These are phyloP conservation scores for Drosophila punjabiensis DNA, from an alignment of 1,140 invertebrate genomes.

Conservation along the genomic window DNA sequence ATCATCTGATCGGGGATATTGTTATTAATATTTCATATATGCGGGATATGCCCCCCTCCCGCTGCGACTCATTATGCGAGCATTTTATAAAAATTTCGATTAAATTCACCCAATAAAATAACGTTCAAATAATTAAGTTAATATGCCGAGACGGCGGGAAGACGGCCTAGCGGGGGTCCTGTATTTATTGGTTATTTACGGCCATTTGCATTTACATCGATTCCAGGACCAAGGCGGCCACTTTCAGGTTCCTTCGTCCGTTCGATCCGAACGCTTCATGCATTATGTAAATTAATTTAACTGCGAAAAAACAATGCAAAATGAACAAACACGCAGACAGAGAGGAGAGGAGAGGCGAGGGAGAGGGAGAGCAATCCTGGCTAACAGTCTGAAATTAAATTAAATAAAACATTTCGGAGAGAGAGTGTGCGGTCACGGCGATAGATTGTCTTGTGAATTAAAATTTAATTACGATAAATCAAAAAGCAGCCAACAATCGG, in stretches of 20 bases:
- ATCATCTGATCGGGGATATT: slow-evolving; percentile 54
- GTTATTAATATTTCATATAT: slow-evolving; percentile 52
- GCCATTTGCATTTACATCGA: slow-evolving; percentile 55
- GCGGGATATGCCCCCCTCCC: not conserved
- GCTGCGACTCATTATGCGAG: slow-evolving; percentile 50
- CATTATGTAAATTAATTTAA: slow-evolving; percentile 64
- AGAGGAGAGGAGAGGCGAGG: no score
- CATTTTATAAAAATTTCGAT: slow-evolving; percentile 57
- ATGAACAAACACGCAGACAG: not conserved
- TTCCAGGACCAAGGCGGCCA: slow-evolving; percentile 21
- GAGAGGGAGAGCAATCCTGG: slow-evolving; percentile 13
- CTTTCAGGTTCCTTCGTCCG: slow-evolving; percentile 8
- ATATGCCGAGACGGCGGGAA: slow-evolving; percentile 38
- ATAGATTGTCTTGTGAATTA: slow-evolving; percentile 45
- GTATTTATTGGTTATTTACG: slow-evolving; percentile 44
- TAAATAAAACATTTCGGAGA: slow-evolving; percentile 48
- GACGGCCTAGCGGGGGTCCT: not conserved
- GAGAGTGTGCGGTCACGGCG: not conserved
- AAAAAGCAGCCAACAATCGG: slow-evolving; percentile 31
- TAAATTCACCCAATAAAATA: slow-evolving; percentile 57
- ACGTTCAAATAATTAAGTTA: slow-evolving; percentile 63
- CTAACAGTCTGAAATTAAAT: slow-evolving; percentile 58
- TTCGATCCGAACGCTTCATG: slow-evolving; percentile 38
- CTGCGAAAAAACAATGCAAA: slow-evolving; percentile 23
- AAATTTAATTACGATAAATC: slow-evolving; percentile 66